These are phyloP conservation scores for Caenorhabditis sp. DNA, from an alignment of 2,888 invertebrate species.

Conservation along the genomic window DNA sequence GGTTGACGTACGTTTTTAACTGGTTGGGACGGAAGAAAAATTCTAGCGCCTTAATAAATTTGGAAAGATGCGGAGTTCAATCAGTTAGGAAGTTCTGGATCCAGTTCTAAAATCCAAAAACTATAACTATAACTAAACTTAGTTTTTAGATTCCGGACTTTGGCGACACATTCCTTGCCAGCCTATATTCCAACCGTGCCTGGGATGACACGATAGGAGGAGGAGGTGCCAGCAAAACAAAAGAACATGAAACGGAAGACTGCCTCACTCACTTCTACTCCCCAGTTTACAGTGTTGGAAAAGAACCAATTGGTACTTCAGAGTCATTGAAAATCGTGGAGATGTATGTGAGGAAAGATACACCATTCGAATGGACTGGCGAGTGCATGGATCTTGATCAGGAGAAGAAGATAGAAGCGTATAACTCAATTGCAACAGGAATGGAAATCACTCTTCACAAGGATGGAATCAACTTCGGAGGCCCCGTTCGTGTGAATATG, in stretches of 20 bases:
- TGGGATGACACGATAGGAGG: slow-evolving; percentile 78
- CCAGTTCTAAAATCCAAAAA: too few species aligned
- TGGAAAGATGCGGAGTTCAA: too few species aligned
- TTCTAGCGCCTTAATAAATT: too few species aligned
- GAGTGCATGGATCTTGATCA: too few species aligned
- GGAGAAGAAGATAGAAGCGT: too few species aligned
- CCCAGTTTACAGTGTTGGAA: slow-evolving; percentile 52
- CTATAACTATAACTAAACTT: background rate
- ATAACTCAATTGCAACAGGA: slow-evolving; percentile 83
- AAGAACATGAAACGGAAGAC: slow-evolving; percentile 62
- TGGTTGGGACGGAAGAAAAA: too few species aligned
- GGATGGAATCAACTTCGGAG: slow-evolving; percentile 83
- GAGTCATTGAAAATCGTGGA: too few species aligned
- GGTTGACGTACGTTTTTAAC: slow-evolving; percentile 37
- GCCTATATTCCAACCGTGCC: slow-evolving; percentile 69
- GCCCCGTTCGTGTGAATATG: too few species aligned
- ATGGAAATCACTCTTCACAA: slow-evolving; percentile 84
- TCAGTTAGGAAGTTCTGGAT: too few species aligned
- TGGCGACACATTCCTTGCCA: slow-evolving; percentile 68
- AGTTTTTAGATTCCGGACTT: slow-evolving; percentile 68
- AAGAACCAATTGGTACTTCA: too few species aligned
- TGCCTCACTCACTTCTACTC: slow-evolving; percentile 59
- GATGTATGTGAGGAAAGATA: too few species aligned
- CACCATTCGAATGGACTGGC: too few species aligned
- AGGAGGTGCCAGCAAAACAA: slow-evolving; percentile 71